Percentiles rank a stretch among this genome's conserved stretches.
These are phyloP conservation scores for Danaus melanippus DNA, from an alignment of 1,140 invertebrate genomes.

Conservation along the genomic window DNA sequence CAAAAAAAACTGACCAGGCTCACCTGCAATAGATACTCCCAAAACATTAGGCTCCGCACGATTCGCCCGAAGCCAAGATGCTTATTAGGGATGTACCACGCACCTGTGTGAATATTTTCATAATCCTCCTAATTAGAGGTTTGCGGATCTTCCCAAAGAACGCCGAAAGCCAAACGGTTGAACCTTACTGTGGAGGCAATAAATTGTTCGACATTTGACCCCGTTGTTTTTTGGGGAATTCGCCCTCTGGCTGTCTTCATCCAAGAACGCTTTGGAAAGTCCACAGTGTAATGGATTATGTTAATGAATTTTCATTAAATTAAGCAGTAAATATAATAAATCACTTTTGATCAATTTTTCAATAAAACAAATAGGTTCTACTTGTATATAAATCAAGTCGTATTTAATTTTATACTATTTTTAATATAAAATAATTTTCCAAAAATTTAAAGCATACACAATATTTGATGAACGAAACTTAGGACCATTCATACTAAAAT, in stretches of 20 bases:
- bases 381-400: too few species aligned
- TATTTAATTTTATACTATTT: too few species aligned
- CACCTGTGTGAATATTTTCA: conserved; percentile 72
- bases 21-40: conserved; percentile 62
- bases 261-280: conserved; percentile 44
- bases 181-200: conserved; percentile 63
- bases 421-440: too few species aligned
- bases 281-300: conserved; percentile 39
- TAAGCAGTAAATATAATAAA: not conserved
- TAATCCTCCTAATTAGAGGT: conserved; percentile 71
- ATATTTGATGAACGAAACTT: too few species aligned
- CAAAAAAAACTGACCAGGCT: conserved; percentile 51
- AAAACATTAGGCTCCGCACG: conserved; percentile 64
- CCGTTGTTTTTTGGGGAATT: conserved; percentile 62
- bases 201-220: conserved; percentile 72
- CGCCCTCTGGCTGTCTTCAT: conserved; percentile 53
- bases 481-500: too few species aligned
- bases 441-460: too few species aligned
- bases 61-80: conserved; percentile 62
- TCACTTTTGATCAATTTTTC: not conserved
- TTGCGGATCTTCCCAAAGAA: conserved; percentile 65
- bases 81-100: conserved; percentile 64
- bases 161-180: conserved; percentile 58
- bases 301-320: not conserved
- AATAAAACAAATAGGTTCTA: too few species aligned